Evolutionary conservation across 2,888 invertebrate genomes (phyloP).

Genomic region (Ichneumon xanthorius): DNA sequence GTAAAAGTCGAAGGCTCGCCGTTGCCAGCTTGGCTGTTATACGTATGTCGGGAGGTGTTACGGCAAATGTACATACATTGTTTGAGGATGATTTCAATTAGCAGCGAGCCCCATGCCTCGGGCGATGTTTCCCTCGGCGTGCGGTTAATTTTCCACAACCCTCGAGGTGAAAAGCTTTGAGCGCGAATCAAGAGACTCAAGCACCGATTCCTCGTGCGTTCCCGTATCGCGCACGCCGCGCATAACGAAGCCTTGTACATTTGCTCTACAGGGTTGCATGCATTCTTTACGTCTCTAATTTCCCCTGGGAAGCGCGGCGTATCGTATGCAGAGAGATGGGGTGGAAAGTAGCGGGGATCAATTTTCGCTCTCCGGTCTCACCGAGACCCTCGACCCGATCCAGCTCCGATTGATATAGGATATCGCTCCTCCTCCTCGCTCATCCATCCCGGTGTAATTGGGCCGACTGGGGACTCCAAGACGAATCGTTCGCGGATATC

Average conservation of each 20-base stretch:
- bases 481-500: slow-evolving; percentile 8
- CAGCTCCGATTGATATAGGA: slow-evolving; percentile 49
- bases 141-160: neutral
- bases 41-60: neutral
- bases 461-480: slow-evolving; percentile 38
- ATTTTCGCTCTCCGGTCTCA: slow-evolving; percentile 53
- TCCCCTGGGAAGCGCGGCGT: slow-evolving; percentile 48
- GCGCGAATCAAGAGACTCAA: neutral
- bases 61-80: neutral
- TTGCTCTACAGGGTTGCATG: slow-evolving; percentile 2
- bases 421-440: slow-evolving; percentile 10
- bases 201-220: neutral
- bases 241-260: neutral
- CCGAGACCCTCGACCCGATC: slow-evolving; percentile 41
- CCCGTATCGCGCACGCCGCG: neutral
- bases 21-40: neutral
- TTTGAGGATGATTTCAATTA: slow-evolving; percentile 6
- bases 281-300: slow-evolving; percentile 65
- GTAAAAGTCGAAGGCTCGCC: neutral
- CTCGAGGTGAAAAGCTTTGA: neutral
- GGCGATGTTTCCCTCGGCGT: neutral
- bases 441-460: slow-evolving; percentile 45
- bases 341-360: slow-evolving; percentile 16
- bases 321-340: slow-evolving; percentile 15
- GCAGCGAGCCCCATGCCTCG: neutral